Conservation (phyloP, 1,140 invertebrate genomes). For the Atta texana region DNA sequence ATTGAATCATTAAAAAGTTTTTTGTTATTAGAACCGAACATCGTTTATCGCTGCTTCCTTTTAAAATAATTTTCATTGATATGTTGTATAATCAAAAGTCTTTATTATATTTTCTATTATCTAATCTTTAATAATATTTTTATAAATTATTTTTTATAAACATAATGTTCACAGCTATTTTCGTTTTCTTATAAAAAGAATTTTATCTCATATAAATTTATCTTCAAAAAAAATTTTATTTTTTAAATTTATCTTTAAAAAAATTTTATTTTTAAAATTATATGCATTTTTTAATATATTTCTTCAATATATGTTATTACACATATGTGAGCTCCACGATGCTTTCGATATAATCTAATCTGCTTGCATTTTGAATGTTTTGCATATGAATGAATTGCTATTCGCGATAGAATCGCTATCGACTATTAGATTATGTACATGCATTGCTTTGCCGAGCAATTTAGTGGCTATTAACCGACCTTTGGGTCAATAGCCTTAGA, state of each 20-base stretch:
- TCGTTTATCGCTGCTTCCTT: too few species aligned
- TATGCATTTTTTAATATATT: neutral
- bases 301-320: neutral
- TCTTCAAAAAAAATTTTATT: too few species aligned
- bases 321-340: neutral
- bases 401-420: constrained; percentile 10
- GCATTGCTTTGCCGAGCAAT: constrained; percentile 33
- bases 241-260: too few species aligned
- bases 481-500: constrained; percentile 38
- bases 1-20: too few species aligned
- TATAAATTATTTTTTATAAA: neutral
- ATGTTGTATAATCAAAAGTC: too few species aligned
- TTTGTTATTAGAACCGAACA: too few species aligned
- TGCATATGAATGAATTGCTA: constrained; percentile 38
- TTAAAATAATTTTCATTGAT: too few species aligned
- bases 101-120: too few species aligned
- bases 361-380: constrained; percentile 28
- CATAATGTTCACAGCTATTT: neutral
- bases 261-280: neutral
- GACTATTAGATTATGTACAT: constrained; percentile 16
- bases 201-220: too few species aligned
- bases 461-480: constrained; percentile 37
- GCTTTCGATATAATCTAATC: neutral
- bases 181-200: neutral
- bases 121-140: neutral